Conservation (phyloP, 2,797 vertebrate species). For the Oreochromis grahami region DNA sequence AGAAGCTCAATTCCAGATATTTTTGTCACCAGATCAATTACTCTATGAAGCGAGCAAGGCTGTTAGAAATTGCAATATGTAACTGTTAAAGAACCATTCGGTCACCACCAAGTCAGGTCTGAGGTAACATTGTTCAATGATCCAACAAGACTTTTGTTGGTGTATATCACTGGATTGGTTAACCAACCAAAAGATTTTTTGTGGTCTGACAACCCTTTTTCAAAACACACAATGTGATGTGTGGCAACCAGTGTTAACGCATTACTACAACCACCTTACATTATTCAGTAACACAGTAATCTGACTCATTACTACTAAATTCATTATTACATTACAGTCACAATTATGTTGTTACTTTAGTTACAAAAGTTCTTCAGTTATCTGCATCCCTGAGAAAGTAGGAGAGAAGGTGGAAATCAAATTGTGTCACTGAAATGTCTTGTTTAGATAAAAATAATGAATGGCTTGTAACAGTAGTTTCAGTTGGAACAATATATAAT, state of each 20-base stretch:
- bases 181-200: not conserved
- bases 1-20: not conserved
- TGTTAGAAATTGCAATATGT: not conserved
- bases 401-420: not conserved
- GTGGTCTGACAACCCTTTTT: not conserved
- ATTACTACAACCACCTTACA: too few species aligned
- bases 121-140: not conserved
- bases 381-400: not conserved
- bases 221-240: not conserved
- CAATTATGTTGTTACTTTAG: not conserved
- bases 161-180: too few species aligned
- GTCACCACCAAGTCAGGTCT: not conserved
- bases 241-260: too few species aligned
- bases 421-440: not conserved
- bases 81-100: not conserved
- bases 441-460: not conserved
- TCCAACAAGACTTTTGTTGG: not conserved
- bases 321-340: not conserved
- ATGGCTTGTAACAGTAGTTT: not conserved
- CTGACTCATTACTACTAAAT: not conserved
- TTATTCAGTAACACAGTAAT: not conserved
- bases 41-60: accelerated
- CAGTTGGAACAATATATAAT: not conserved
- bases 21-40: not conserved
- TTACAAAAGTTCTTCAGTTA: not conserved